Evolutionary conservation across 1,140 invertebrate species (phyloP).

Genomic region (Camponotus pennsylvanicus): DNA sequence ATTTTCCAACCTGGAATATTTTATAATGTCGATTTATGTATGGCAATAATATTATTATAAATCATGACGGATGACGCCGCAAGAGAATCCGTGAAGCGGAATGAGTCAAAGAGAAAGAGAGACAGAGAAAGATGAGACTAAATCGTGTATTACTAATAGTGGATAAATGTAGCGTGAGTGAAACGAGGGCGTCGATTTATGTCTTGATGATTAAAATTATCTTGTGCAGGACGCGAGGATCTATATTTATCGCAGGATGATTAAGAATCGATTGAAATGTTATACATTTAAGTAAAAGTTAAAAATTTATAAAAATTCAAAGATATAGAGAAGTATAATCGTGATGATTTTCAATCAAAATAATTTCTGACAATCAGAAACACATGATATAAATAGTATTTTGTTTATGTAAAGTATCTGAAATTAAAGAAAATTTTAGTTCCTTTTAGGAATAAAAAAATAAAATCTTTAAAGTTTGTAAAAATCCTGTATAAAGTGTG

Average conservation of each 20-base stretch:
- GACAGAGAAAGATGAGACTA: constrained; percentile 43
- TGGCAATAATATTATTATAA: constrained; percentile 59
- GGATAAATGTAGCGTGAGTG: constrained; percentile 73
- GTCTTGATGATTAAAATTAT: constrained; percentile 71
- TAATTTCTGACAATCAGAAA: neutral
- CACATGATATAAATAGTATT: neutral
- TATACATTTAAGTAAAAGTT: neutral
- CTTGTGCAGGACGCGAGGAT: constrained; percentile 2
- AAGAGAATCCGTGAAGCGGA: constrained; percentile 26
- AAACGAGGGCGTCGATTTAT: constrained; percentile 67
- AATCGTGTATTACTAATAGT: constrained; percentile 74
- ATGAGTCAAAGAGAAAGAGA: neutral
- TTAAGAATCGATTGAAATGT: constrained; percentile 25
- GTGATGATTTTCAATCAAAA: neutral
- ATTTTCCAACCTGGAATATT: neutral
- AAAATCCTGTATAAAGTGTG: neutral
- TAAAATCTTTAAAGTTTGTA: neutral
- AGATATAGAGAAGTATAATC: no score
- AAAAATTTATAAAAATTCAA: neutral
- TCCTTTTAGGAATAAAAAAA: neutral
- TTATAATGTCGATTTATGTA: neutral
- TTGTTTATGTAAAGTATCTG: neutral
- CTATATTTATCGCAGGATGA: constrained; percentile 19
- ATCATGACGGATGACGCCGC: constrained; percentile 50
- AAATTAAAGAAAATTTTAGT: neutral